Conservation (phyloP, 53 echinoderm and acorn worm genomes). For the Echinometra lucunter region DNA sequence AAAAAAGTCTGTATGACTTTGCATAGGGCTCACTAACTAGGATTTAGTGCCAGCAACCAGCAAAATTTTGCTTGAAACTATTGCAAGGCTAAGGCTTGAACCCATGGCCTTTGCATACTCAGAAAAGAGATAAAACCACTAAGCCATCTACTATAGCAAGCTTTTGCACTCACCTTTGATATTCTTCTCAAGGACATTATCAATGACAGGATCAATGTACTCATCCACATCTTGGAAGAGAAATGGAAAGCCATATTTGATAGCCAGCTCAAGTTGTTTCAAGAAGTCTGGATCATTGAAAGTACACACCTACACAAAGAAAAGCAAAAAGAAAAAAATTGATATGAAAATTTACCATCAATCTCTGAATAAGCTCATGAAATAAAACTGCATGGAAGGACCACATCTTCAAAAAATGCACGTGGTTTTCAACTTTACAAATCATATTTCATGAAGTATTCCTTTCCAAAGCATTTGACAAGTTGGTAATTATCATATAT, state of each 20-base stretch:
- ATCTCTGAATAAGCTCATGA: background rate
- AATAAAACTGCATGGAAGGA: background rate
- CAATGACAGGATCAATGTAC: slow-evolving; percentile 99
- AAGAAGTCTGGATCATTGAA: slow-evolving; percentile 99
- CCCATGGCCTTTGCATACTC: too few species aligned
- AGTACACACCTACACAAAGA: slow-evolving; percentile 87
- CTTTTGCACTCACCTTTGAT: slow-evolving; percentile 86
- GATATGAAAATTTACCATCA: background rate
- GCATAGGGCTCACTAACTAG: too few species aligned
- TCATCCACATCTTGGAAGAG: slow-evolving; percentile 99
- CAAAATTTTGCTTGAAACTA: too few species aligned
- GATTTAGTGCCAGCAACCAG: too few species aligned
- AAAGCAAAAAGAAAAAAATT: background rate
- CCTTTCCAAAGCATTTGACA: too few species aligned
- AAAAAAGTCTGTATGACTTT: too few species aligned
- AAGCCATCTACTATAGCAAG: too few species aligned
- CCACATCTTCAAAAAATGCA: background rate
- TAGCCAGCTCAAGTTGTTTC: slow-evolving; percentile 99
- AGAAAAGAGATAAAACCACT: too few species aligned
- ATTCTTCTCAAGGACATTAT: slow-evolving; percentile 98
- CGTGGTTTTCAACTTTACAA: background rate
- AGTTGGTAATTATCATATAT: too few species aligned
- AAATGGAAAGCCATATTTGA: slow-evolving; percentile 99
- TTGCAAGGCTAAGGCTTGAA: too few species aligned
- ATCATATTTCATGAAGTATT: too few species aligned